phyloP scores from a whole-genome alignment of 2,113 vertebrate species.

The Semicossyphus pulcher region DNA sequence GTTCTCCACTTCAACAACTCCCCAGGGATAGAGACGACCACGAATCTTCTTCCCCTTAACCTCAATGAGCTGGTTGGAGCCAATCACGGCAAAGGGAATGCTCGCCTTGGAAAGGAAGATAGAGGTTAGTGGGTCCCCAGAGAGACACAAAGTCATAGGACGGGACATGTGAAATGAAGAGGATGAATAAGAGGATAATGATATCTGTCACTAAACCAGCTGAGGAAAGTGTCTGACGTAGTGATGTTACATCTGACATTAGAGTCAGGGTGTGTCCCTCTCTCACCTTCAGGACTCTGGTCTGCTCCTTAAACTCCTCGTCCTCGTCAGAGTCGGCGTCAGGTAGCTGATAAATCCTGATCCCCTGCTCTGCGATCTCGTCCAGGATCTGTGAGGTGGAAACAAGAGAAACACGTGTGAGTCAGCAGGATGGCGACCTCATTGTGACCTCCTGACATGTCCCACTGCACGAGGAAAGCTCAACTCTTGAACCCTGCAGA shows the following conservation, averaged over 20 bases:
- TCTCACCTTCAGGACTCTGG: constrained; percentile 90
- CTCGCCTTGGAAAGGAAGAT: constrained; percentile 81
- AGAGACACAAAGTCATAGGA: constrained; percentile 2
- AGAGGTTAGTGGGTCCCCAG: constrained; percentile 5
- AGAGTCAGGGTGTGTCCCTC: not conserved
- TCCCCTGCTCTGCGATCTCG: constrained; percentile 92
- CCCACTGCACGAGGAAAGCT: not conserved
- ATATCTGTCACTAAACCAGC: constrained; percentile 11
- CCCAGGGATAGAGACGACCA: constrained; percentile 89
- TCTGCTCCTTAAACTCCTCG: constrained; percentile 97
- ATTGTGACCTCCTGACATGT: constrained; percentile 20
- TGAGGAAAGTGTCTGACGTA: not conserved
- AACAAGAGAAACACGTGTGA: constrained; percentile 22
- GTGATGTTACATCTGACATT: not conserved
- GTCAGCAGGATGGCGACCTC: constrained; percentile 1
- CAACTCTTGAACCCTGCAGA: not conserved
- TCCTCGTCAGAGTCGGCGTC: constrained; percentile 95
- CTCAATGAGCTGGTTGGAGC: constrained; percentile 92
- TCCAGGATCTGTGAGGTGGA: constrained; percentile 86
- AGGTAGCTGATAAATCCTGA: constrained; percentile 93
- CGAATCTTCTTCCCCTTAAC: constrained; percentile 94
- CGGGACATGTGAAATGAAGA: not conserved
- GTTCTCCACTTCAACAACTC: constrained; percentile 91
- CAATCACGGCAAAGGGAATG: constrained; percentile 90
- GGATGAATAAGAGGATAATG: constrained; percentile 4